Conservation (phyloP, 2,113 vertebrate species). For the Sander vitreus region DNA sequence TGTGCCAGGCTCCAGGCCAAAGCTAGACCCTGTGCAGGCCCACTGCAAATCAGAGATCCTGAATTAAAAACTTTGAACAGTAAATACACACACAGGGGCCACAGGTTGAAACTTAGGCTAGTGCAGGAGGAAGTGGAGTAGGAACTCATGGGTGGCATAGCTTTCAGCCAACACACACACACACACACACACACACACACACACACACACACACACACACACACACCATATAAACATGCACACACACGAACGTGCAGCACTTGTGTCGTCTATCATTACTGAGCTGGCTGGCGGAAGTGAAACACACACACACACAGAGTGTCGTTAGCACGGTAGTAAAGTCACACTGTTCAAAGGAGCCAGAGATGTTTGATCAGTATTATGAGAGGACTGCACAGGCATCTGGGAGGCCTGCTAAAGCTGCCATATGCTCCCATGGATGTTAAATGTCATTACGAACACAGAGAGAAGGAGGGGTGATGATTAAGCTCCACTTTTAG, state of each 20-base stretch:
- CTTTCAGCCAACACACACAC: constrained; percentile 55
- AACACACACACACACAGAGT: constrained; percentile 50
- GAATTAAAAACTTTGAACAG: constrained; percentile 49
- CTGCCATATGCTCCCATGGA: constrained; percentile 44
- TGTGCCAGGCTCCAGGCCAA: constrained; percentile 60
- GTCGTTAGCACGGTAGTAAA: constrained; percentile 75
- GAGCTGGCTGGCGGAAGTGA: constrained; percentile 71
- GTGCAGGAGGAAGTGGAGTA: constrained; percentile 47
- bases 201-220: not conserved
- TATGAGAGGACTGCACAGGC: constrained; percentile 59
- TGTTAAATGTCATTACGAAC: constrained; percentile 58
- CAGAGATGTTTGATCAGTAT: constrained; percentile 75
- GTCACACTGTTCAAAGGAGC: constrained; percentile 79
- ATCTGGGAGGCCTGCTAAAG: constrained; percentile 63
- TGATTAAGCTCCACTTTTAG: constrained; percentile 54
- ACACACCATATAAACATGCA: constrained; percentile 29
- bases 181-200: not conserved
- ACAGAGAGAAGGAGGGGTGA: constrained; percentile 23
- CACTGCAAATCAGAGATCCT: constrained; percentile 55
- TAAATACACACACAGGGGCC: constrained; percentile 60
- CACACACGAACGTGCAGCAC: constrained; percentile 37
- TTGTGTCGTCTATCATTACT: constrained; percentile 76
- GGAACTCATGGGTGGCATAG: constrained; percentile 74
- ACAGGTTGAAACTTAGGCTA: constrained; percentile 59
- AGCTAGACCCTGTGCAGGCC: constrained; percentile 40